Evolutionary conservation across 2,797 vertebrate genomes (phyloP).

Genomic region (Tragelaphus oryx): DNA sequence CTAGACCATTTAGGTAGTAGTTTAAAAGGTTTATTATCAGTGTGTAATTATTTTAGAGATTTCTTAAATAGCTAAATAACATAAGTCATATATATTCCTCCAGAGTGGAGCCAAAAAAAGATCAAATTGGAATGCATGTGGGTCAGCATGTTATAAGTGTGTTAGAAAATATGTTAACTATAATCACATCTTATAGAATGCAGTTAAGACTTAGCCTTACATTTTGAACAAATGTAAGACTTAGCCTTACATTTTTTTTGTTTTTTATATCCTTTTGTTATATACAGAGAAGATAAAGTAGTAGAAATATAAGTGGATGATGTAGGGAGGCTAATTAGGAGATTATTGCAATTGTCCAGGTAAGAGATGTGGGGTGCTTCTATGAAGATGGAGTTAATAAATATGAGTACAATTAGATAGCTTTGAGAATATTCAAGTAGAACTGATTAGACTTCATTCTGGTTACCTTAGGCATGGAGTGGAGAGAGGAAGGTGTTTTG

Average conservation of each 20-base stretch:
- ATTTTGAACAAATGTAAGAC: neutral
- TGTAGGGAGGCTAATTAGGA: neutral
- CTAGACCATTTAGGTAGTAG: neutral
- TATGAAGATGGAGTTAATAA: neutral
- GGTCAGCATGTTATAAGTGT: neutral
- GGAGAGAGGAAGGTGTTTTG: neutral
- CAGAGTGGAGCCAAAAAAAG: neutral
- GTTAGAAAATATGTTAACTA: neutral
- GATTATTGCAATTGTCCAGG: neutral
- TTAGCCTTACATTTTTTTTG: neutral
- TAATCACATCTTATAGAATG: neutral
- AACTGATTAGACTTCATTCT: neutral
- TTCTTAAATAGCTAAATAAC: neutral
- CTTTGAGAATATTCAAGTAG: neutral
- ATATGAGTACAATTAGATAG: neutral
- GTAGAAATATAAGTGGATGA: neutral
- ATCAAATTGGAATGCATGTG: neutral
- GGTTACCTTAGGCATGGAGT: neutral
- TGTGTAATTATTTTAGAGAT: conserved; percentile 10
- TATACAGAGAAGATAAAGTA: neutral
- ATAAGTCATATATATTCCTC: neutral
- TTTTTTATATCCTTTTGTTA: neutral
- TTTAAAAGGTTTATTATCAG: neutral
- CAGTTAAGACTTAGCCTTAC: neutral
- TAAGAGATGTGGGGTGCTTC: neutral